phyloP scores from a whole-genome alignment of 2,888 invertebrate genomes.

The Monochamus alternatus region DNA sequence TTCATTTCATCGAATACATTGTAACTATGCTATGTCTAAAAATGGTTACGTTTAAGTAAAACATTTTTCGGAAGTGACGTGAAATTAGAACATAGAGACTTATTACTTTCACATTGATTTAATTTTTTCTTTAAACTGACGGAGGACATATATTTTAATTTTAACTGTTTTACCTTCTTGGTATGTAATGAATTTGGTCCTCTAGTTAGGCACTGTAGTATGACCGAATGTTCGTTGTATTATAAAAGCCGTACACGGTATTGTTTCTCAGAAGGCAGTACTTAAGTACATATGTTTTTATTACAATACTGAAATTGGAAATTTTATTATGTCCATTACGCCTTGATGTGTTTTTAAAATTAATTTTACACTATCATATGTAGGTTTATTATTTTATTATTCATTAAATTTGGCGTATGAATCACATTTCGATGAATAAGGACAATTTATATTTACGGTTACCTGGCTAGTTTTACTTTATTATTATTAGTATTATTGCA shows the following conservation, averaged over 20 bases:
- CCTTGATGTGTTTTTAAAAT: slow-evolving; percentile 13
- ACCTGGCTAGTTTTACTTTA: slow-evolving; percentile 12
- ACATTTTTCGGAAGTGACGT: no score
- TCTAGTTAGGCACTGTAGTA: not conserved
- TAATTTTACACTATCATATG: slow-evolving; percentile 10
- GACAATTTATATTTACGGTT: slow-evolving; percentile 11
- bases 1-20: no score
- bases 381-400: slow-evolving; percentile 28
- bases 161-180: no score
- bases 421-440: slow-evolving; percentile 14
- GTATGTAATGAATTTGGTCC: not conserved
- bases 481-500: slow-evolving; percentile 5
- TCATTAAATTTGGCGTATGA: slow-evolving; percentile 5
- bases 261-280: slow-evolving; percentile 14
- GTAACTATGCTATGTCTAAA: no score
- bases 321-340: slow-evolving; percentile 18
- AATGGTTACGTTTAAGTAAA: no score
- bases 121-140: no score
- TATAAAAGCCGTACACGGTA: slow-evolving; percentile 6
- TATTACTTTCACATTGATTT: no score
- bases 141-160: no score
- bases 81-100: no score
- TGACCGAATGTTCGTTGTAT: not conserved
- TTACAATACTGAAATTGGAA: slow-evolving; percentile 2
- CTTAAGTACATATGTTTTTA: slow-evolving; percentile 11